phyloP scores from a whole-genome alignment of 2,113 vertebrate genomes.

The Ovis canadensis region DNA sequence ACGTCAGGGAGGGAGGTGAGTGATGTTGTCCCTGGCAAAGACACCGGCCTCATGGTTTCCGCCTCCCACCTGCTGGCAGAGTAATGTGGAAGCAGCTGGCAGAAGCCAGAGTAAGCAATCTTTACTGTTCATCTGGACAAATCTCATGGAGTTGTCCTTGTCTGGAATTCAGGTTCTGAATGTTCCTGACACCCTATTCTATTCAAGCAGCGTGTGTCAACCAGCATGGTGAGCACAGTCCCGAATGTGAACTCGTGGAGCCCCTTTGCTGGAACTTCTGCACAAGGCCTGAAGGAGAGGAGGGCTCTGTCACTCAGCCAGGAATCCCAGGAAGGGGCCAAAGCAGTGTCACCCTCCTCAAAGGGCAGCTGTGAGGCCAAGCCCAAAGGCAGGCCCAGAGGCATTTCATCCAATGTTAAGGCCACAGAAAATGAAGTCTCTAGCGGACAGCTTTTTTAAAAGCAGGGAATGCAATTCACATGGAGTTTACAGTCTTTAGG shows the following conservation, averaged over 20 bases:
- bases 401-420: background rate
- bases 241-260: fast-evolving
- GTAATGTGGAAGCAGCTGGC: background rate
- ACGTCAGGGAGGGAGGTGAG: background rate
- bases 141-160: background rate
- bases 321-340: background rate
- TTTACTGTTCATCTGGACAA: background rate
- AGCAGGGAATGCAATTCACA: background rate
- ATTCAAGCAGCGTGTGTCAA: background rate
- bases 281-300: fast-evolving
- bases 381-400: fast-evolving
- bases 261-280: background rate
- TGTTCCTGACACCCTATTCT: too few relatives aligned
- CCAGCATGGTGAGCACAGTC: background rate
- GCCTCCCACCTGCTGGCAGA: background rate
- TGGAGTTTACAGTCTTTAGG: background rate
- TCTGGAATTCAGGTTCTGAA: background rate
- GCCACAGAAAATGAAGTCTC: background rate
- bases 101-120: background rate
- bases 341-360: background rate
- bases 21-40: fast-evolving
- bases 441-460: background rate
- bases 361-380: background rate
- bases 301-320: background rate
- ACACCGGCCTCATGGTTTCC: background rate